Evolutionary conservation across 2,888 invertebrate species (phyloP).

Genomic region (Orgyia antiqua): DNA sequence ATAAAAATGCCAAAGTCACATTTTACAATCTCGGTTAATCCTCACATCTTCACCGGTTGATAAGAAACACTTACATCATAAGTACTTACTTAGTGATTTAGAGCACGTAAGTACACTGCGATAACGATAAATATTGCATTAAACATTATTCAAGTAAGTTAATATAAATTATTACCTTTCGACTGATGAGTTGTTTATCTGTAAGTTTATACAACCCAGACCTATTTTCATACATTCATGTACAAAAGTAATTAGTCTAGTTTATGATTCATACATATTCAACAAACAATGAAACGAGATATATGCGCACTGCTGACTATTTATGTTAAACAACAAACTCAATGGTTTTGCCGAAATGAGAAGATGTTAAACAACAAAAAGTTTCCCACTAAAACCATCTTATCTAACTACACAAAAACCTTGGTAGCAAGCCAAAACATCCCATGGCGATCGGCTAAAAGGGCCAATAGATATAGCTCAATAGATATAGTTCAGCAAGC

Average conservation of each 20-base stretch:
- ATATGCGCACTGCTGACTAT: not conserved
- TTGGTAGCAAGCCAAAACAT: conserved; percentile 41
- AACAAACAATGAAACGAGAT: conserved; percentile 2
- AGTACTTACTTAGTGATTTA: conserved; percentile 13
- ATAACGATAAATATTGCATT: conserved; percentile 14
- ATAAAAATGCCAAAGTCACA: conserved; percentile 14
- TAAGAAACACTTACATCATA: conserved; percentile 19
- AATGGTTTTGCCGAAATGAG: not conserved
- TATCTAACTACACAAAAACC: conserved; percentile 23
- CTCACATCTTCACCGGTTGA: conserved; percentile 33
- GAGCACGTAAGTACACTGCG: conserved; percentile 17
- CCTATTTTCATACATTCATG: not conserved
- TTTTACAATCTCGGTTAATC: conserved; percentile 48
- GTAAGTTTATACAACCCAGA: not conserved
- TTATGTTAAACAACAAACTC: not conserved
- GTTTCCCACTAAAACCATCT: conserved; percentile 1
- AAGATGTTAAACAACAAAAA: not conserved
- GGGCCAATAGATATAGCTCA: conserved; percentile 36
- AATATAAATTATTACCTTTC: not conserved
- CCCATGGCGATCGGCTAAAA: conserved; percentile 27
- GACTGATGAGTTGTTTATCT: not conserved
- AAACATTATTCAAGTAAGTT: conserved; percentile 10
- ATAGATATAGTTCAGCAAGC: conserved; percentile 20
- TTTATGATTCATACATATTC: conserved; percentile 4
- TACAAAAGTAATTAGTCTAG: conserved; percentile 1